A percentile compares a stretch with the other conserved stretches of the same genome.
Evolutionary conservation across 2,888 invertebrate species (phyloP).

Genomic region (Diloba caeruleocephala): DNA sequence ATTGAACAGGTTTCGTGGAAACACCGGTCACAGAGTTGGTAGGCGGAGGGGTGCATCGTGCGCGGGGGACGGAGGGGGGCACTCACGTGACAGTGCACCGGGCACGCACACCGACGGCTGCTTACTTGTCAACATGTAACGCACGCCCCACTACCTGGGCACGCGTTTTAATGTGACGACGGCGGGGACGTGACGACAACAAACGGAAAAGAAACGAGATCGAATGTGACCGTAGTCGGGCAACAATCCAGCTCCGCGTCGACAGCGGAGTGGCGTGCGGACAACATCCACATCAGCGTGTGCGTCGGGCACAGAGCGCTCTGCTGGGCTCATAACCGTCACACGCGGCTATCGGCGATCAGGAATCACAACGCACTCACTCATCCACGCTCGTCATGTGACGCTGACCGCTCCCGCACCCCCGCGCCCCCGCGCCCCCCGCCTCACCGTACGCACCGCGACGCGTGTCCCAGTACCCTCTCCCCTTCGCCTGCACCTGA

Average conservation of each 20-base stretch:
- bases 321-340: background rate
- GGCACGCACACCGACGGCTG: slow-evolving; percentile 16
- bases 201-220: too few species aligned
- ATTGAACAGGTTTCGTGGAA: slow-evolving; percentile 20
- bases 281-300: too few species aligned
- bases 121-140: background rate
- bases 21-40: slow-evolving; percentile 10
- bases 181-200: too few species aligned
- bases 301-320: background rate
- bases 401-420: background rate
- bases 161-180: slow-evolving; percentile 7
- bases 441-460: background rate
- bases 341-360: background rate
- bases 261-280: too few species aligned
- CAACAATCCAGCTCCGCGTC: too few species aligned
- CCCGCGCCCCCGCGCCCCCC: background rate
- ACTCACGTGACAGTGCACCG: slow-evolving; percentile 43
- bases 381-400: slow-evolving; percentile 2
- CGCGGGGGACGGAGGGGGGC: slow-evolving; percentile 1
- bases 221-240: too few species aligned
- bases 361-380: background rate
- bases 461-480: background rate
- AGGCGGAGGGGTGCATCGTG: background rate
- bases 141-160: slow-evolving; percentile 10
- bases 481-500: background rate